A percentile compares a stretch with the other conserved stretches of the same genome.
Evolutionary conservation across 2,888 invertebrate species (phyloP).

Genomic region (Odontocolon sp.): DNA sequence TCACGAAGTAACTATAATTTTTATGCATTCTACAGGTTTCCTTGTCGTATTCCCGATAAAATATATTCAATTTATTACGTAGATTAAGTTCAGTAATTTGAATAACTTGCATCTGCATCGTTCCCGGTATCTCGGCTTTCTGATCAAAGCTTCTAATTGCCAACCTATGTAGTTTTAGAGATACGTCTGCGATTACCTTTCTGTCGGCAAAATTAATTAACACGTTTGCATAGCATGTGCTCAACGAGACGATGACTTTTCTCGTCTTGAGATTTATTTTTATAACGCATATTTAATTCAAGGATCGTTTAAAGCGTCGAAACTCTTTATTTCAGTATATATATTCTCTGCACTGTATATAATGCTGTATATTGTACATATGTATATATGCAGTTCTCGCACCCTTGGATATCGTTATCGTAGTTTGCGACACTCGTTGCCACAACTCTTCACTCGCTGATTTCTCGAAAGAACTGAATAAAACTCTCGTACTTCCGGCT

Average conservation of each 20-base stretch:
- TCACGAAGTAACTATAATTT: background rate
- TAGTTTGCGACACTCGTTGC: slow-evolving; percentile 30
- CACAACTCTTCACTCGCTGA: slow-evolving; percentile 28
- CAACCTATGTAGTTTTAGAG: slow-evolving; percentile 23
- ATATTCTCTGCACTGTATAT: background rate
- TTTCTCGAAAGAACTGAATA: slow-evolving; percentile 66
- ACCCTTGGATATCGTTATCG: slow-evolving; percentile 40
- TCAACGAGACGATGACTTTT: background rate
- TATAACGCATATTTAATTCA: slow-evolving; percentile 39
- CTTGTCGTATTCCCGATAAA: too few relatives aligned
- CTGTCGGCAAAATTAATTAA: slow-evolving; percentile 20
- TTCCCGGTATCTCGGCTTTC: slow-evolving; percentile 15
- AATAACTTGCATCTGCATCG: too few relatives aligned
- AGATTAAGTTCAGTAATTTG: background rate
- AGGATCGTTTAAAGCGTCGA: slow-evolving; percentile 14
- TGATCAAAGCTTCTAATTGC: slow-evolving; percentile 40
- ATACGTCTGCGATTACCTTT: background rate
- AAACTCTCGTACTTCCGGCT: slow-evolving; percentile 67
- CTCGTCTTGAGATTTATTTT: slow-evolving; percentile 6
- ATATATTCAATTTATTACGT: background rate
- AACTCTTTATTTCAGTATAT: slow-evolving; percentile 23
- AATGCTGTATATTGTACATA: background rate
- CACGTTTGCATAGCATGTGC: background rate
- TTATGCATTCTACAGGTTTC: background rate
- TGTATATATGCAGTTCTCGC: slow-evolving; percentile 6